These are phyloP conservation scores for Drosophila santomea DNA, from an alignment of 1,140 invertebrate genomes.

Conservation along the genomic window DNA sequence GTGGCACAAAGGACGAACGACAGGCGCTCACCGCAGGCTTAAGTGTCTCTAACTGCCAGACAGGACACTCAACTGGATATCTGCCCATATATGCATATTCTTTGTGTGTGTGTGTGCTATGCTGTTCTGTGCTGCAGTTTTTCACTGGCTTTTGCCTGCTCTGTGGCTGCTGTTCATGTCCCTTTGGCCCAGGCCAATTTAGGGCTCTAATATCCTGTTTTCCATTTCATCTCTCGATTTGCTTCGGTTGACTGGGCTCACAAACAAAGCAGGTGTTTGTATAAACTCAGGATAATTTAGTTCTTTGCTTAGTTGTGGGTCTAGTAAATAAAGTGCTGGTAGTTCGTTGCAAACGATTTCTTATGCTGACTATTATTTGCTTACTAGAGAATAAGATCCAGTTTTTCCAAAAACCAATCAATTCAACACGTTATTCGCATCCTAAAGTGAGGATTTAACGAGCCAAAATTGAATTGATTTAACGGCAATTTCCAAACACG, in stretches of 20 bases:
- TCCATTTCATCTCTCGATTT: constrained; percentile 30
- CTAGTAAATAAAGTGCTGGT: background rate
- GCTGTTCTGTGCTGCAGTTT: constrained; percentile 44
- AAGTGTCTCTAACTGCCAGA: constrained; percentile 70
- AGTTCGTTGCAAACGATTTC: background rate
- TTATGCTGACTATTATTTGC: no score
- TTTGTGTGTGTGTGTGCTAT: background rate
- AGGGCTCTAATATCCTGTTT: constrained; percentile 16
- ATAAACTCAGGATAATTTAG: constrained; percentile 1
- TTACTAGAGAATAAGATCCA: no score
- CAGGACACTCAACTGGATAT: constrained; percentile 46
- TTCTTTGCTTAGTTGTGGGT: background rate
- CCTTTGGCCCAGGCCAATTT: constrained; percentile 34
- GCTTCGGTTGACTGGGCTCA: constrained; percentile 14
- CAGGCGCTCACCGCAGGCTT: constrained; percentile 64
- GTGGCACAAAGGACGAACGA: constrained; percentile 61
- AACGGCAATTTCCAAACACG: constrained; percentile 32
- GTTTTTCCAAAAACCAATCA: background rate
- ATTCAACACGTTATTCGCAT: background rate
- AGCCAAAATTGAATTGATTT: constrained; percentile 48
- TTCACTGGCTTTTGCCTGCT: constrained; percentile 32
- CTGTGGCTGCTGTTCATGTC: constrained; percentile 26
- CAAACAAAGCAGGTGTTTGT: constrained; percentile 8
- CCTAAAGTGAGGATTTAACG: constrained; percentile 4
- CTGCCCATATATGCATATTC: constrained; percentile 3